Base-by-base conservation (phyloP, 2,888 invertebrate genomes). In the Rotaria macrura region DNA sequence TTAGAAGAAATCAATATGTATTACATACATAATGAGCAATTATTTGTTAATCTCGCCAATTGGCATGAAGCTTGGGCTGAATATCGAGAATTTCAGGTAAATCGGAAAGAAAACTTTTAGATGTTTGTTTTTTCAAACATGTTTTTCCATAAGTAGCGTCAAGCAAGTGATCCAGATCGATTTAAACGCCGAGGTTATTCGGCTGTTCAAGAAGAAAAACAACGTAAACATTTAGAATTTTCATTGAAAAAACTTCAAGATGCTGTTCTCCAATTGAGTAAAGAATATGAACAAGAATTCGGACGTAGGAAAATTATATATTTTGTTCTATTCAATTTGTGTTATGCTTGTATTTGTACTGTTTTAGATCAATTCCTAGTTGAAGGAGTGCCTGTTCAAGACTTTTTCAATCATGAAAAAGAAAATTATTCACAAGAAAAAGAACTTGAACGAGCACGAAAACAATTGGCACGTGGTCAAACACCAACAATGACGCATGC, bases 361-460 rank as follows among this genome's bases (percentile, higher is more conserved):
- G 1, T 20, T 65, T 7, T 65, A 65, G 65, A 79, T 79, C 43
- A 25, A 79, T 79, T 79, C 43, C n/a, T 43, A n/a, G 43, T 79
- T 79, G 79, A 79, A 40, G 79, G 79, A 23, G 43, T 79, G 25
- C n/a, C 79, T 25, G n/a, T 79, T 14, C 40, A 40, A 25, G 79
- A 79, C n/a, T 79, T 79, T 43, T 79, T 79, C 17, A 79, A 40
- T 43, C 7, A 43, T n/a, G 79, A 79, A 43, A 79, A 79, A 79
- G 79, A 79, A 43, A 79, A 79, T 43, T 79, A 79, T 43, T 79
- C 79, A 14, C 79, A 79, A 79, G 79, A 79, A 79, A 79, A 79
- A 79, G 79, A 79, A 43, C 25, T 79, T n/a, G 79, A 79, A 79
- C 40, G 43, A 43, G 79, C 79, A 79, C 79, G 79, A 25, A 79